These are phyloP conservation scores for Epirrhoe tristata DNA, from an alignment of 2,888 invertebrate genomes.

Conservation along the genomic window DNA sequence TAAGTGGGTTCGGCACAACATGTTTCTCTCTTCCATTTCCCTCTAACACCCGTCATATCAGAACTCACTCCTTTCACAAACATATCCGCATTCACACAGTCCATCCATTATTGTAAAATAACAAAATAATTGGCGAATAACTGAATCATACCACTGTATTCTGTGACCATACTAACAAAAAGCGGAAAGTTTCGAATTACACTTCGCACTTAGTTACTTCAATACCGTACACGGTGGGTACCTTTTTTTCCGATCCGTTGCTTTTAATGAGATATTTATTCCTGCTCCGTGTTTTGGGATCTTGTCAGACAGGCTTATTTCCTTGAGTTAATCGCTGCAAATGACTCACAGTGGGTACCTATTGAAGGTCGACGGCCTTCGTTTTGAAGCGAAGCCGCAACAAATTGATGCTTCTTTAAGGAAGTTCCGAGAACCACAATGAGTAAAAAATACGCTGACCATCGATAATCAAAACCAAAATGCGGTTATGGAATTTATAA, in stretches of 20 bases:
- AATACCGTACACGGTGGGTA: constrained; percentile 2
- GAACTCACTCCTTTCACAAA: too few species aligned
- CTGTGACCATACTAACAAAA: constrained; percentile 3
- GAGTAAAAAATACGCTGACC: constrained; percentile 55
- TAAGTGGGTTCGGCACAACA: too few species aligned
- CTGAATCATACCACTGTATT: too few species aligned
- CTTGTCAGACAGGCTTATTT: constrained; percentile 50
- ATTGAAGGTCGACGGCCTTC: constrained; percentile 63
- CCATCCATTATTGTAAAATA: not conserved
- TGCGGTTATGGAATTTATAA: constrained; percentile 40
- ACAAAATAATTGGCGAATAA: not conserved
- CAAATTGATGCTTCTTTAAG: constrained; percentile 62
- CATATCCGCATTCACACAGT: too few species aligned
- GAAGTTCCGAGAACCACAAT: constrained; percentile 62
- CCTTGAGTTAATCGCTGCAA: constrained; percentile 57
- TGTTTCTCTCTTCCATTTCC: too few species aligned
- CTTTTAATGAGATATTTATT: constrained; percentile 30
- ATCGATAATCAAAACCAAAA: constrained; percentile 56
- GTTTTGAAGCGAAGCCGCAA: constrained; percentile 56
- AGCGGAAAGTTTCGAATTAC: constrained; percentile 9
- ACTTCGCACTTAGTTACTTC: constrained; percentile 16
- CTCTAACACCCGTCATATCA: too few species aligned
- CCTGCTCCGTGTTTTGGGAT: constrained; percentile 27
- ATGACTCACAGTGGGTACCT: constrained; percentile 53
- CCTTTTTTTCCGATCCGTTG: constrained; percentile 24